Evolutionary conservation across 2,888 invertebrate genomes (phyloP), one percentile per base, ranked within the genome.

Genomic region (Metalampra italica): DNA sequence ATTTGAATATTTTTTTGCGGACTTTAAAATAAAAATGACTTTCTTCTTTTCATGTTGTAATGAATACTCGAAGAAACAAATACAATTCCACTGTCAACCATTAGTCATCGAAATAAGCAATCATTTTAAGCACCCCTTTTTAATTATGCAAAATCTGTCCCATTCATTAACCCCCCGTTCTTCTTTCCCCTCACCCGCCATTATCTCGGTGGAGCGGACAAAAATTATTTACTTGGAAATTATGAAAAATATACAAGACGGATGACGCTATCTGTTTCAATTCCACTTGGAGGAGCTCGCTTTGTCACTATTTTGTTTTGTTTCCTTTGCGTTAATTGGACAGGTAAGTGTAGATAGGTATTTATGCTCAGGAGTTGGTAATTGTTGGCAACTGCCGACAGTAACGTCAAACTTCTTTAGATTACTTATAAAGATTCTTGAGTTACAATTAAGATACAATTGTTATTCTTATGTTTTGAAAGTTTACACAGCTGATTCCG

Each of bases 101-200:
- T 86, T 79, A 80, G 71, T 86, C 81, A 82, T 79, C 73, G 74
- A 77, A 83, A 82, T 78, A 80, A 76, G 82, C 78, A 83, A 83
- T 85, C 80, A 76, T 78, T 73, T 74, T 65, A 60, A 69, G 68
- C 73, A 75, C 75, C 80, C 82, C 80, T 79, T 85, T 86, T 85
- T 87, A 87, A 86, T 87, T 86, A 85, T 85, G 81, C 77, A 81
- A 85, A 86, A 87, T 87, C 81, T 80, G 78, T 77, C 72, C 73
- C 78, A 79, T 82, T 81, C 73, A 78, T 82, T 79, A 72, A 59
- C 57, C 50, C 56, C 63, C 58, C 56, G 56, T 56, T 54, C n/a
- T 47, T 50, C 46, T 48, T 36, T 48, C 54, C 50, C 47, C 50
- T 29, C 37, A 44, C 13, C 59, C 57, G 39, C 56, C 57, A 66